A percentile compares a stretch with the other conserved stretches of the same genome.
These are phyloP conservation scores for Ecdyonurus torrentis DNA, from an alignment of 2,888 invertebrate species.

Conservation along the genomic window DNA sequence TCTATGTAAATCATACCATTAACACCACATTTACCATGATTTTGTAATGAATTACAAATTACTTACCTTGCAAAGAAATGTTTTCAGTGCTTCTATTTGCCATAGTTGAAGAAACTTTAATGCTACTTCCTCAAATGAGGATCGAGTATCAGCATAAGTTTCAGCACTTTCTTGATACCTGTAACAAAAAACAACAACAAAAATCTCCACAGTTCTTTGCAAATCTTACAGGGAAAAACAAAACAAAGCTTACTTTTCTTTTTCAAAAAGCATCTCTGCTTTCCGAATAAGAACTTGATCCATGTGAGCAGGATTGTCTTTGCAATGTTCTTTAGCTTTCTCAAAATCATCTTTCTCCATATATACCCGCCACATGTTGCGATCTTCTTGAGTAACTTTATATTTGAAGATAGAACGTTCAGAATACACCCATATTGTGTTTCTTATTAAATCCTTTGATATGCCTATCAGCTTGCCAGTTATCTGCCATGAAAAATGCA, in stretches of 20 bases:
- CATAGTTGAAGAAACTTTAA: constrained; percentile 73
- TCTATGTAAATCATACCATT: constrained; percentile 28
- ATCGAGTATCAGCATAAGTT: constrained; percentile 76
- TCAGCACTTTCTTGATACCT: constrained; percentile 67
- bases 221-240: constrained; percentile 1
- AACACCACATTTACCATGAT: neutral
- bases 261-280: constrained; percentile 68
- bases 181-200: constrained; percentile 10
- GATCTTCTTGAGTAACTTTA: constrained; percentile 65
- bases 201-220: neutral
- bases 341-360: constrained; percentile 72
- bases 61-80: constrained; percentile 52
- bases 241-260: constrained; percentile 38
- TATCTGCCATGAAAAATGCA: constrained; percentile 28
- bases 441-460: constrained; percentile 59
- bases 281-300: constrained; percentile 76
- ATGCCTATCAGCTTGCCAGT: constrained; percentile 66
- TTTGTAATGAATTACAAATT: neutral
- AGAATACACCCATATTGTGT: constrained; percentile 70
- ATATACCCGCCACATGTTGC: constrained; percentile 76
- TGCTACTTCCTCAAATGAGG: constrained; percentile 87
- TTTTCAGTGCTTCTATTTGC: constrained; percentile 71
- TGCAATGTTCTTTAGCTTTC: constrained; percentile 68
- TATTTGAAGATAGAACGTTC: constrained; percentile 73
- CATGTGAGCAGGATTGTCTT: constrained; percentile 60